A percentile compares a stretch with the other conserved stretches of the same genome.
Conservation (phyloP, 2,888 invertebrate genomes). For the Escarpia spicata region DNA sequence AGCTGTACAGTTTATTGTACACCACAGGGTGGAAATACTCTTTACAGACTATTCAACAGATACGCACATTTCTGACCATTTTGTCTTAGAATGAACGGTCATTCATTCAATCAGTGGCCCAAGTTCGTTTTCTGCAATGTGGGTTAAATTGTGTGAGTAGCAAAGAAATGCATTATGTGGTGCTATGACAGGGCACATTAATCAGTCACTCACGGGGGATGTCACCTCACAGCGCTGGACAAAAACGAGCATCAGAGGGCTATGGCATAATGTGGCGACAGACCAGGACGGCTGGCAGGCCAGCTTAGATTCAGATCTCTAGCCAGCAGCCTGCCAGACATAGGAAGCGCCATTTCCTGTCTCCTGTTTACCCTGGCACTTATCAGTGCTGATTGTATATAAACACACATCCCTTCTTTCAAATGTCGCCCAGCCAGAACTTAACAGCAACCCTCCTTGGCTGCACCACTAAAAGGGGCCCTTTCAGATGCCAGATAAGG, state of each 20-base stretch:
- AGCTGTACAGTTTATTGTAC: no score
- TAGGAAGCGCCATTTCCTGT: conserved; percentile 13
- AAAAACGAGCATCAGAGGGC: not conserved
- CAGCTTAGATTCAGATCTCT: not conserved
- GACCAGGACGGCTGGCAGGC: not conserved
- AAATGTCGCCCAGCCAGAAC: not conserved
- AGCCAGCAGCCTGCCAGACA: not conserved
- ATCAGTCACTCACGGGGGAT: not conserved
- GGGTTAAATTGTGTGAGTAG: not conserved
- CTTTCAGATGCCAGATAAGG: not conserved
- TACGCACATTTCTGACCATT: not conserved
- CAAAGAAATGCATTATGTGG: not conserved
- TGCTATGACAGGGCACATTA: not conserved
- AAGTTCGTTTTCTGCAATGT: not conserved
- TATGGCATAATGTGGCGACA: not conserved
- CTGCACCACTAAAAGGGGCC: not conserved
- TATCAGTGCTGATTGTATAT: conserved; percentile 13
- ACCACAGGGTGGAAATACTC: not conserved
- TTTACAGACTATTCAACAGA: not conserved
- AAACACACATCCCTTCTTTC: conserved; percentile 16
- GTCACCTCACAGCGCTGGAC: not conserved
- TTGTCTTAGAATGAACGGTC: not conserved
- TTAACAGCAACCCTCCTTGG: not conserved
- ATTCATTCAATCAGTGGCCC: not conserved
- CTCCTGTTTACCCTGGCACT: not conserved